Base-by-base conservation (phyloP, 1,140 invertebrate species). In the Zaprionus inermis region DNA sequence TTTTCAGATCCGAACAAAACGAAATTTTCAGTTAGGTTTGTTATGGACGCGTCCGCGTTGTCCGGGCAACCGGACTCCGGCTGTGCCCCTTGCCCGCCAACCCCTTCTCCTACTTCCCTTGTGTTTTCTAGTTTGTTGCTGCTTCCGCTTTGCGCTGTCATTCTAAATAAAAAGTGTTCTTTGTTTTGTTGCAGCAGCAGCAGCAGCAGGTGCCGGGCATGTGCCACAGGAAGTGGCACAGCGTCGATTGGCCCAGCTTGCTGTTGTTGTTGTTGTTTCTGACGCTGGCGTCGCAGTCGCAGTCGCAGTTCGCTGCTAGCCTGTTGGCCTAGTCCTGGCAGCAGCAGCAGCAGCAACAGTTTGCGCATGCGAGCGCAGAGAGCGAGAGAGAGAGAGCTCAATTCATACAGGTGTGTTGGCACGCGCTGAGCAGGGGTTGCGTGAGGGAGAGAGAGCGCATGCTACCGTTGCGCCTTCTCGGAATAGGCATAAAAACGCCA, bases 321-420 rank as follows among this genome's bases (percentile, higher is more conserved):
- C 65, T 69, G 83, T 88, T 88, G 83, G 72, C 83, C 84, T 83
- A 88, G 83, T 83, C 84, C 83, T 88, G 78, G 49, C 63, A 56
- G 55, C 61, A 66, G 38, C 41, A 61, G 52, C 32, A 51, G 36
- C 67, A 76, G 61, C 81, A 81, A 54, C 78, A 54, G 65, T 61
- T 24, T 54, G 51, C 20, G 51, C 24, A 9, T 64, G 49, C 12
- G 49, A 63, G 60, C 22, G 60, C 18, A 12, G 34, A 61, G 58
- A 63, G 49, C 18, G 56, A 11, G 32, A 69, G 51, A 20, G 28
- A 16, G 38, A n/a, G 30, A 18, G 34, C 30, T 58, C 54, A 74
- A 76, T 68, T 88, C 83, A 68, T 82, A 86, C 81, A 84, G 81
- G 81, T 84, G 81, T 81, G 78, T 77, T 69, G 12, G 9, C 14